Base-by-base conservation (phyloP, 2,888 invertebrate genomes). In the Drosophila hamatofila region DNA sequence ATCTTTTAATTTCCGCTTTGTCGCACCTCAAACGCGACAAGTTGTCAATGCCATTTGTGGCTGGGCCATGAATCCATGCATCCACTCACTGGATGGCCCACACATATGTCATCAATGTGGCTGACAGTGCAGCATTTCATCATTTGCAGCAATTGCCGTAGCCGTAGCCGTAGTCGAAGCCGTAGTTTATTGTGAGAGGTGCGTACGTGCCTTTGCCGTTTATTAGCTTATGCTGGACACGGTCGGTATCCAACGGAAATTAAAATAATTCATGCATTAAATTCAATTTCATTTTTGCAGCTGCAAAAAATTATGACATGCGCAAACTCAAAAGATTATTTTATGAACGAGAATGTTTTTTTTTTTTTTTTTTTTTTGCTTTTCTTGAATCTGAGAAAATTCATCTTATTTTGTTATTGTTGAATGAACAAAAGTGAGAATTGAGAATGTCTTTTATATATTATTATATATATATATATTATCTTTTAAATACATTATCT, bases 211-310 rank as follows among this genome's bases (percentile, higher is more conserved):
- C 74, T 67, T 46, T 62, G 58, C 51, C 57, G 59, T 67, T 82
- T 84, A 88, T 85, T 85, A 78, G 75, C 75, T 78, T 68, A 25
- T 57, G 62, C 62, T 78, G 86, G 88, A 75, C 75, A 76, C 84
- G 86, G 76, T 67, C 75, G 72, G 69, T 49, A 54, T 74, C 67
- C 69, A 49, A 63, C 71, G 86, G 89, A 89, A 86, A 86, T 86
- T 84, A 84, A 86, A 89, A 81, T 78, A 80, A 75, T 73, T 86
- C 80, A 69, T 72, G 89, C 86, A 72, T 72, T 55, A 75, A 86
- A 87, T 87, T 80, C 74, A 84, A 84, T 86, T 86, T 77, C 49
- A 62, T 65, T 69, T 70, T 48, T 69, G 78, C 74, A 76, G 65
- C 69, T 74, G 57, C 70, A 57, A 55, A 61, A 78, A 65, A 11